phyloP scores from a whole-genome alignment of 1,140 invertebrate species.

The Aphidius ervi region DNA sequence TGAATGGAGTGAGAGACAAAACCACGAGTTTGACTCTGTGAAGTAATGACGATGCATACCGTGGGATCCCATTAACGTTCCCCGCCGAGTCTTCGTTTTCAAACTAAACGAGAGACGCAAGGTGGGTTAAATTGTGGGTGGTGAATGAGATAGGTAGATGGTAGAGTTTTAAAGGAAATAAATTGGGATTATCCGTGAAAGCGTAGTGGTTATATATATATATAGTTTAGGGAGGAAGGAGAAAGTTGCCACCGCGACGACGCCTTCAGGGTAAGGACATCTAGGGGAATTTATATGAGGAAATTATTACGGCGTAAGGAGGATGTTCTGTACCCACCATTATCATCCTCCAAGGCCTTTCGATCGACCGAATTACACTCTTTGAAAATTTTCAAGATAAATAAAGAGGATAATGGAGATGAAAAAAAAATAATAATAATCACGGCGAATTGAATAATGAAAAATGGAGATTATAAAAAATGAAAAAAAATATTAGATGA shows the following conservation, averaged over 20 bases:
- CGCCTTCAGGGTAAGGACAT: slow-evolving; percentile 12
- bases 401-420: too few relatives aligned
- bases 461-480: too few relatives aligned
- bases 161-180: slow-evolving; percentile 10
- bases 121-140: neutral
- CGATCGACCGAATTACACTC: slow-evolving; percentile 9
- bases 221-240: neutral
- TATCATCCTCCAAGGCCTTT: neutral
- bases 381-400: too few relatives aligned
- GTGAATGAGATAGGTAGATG: neutral
- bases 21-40: slow-evolving; percentile 1
- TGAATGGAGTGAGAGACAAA: slow-evolving; percentile 13
- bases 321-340: neutral
- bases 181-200: slow-evolving; percentile 16
- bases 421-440: too few relatives aligned
- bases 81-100: slow-evolving; percentile 6
- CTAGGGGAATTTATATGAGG: slow-evolving; percentile 15
- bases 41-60: slow-evolving; percentile 15
- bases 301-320: slow-evolving; percentile 14
- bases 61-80: slow-evolving; percentile 15
- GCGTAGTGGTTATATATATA: neutral
- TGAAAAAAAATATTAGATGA: too few relatives aligned
- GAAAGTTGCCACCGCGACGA: slow-evolving; percentile 13
- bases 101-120: slow-evolving; percentile 8
- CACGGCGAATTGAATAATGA: too few relatives aligned